A percentile compares a stretch with the other conserved stretches of the same genome.
Evolutionary conservation across 1,140 invertebrate species (phyloP).

Genomic region (Macrocentrus cingulum): DNA sequence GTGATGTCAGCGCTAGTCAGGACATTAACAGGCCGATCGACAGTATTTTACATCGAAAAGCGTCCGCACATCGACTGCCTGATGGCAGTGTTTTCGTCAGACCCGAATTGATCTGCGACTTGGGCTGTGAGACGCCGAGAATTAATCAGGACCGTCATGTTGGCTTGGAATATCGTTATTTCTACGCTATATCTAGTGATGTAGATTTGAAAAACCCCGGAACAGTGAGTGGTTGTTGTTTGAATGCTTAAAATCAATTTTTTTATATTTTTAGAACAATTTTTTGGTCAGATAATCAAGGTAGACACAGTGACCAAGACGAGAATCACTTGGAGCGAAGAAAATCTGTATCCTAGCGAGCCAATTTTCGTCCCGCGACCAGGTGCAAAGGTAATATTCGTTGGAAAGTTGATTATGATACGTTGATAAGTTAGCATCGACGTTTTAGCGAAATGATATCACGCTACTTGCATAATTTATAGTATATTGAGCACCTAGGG

Average conservation of each 20-base stretch:
- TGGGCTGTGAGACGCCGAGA: slow-evolving; percentile 82
- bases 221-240: slow-evolving; percentile 60
- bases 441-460: no score
- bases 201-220: slow-evolving; percentile 80
- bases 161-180: slow-evolving; percentile 77
- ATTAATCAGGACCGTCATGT: slow-evolving; percentile 73
- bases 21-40: slow-evolving; percentile 1
- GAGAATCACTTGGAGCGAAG: slow-evolving; percentile 71
- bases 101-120: slow-evolving; percentile 69
- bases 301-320: slow-evolving; percentile 71
- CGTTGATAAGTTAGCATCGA: no score
- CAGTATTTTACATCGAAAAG: slow-evolving; percentile 48
- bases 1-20: neutral
- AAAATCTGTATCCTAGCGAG: slow-evolving; percentile 79
- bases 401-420: no score
- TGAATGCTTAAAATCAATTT: slow-evolving; percentile 1
- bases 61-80: slow-evolving; percentile 57
- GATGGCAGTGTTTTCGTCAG: slow-evolving; percentile 61
- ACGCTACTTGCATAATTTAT: no score
- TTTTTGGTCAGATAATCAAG: slow-evolving; percentile 81
- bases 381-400: slow-evolving; percentile 65
- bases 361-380: slow-evolving; percentile 81
- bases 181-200: slow-evolving; percentile 87
- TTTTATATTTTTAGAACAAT: neutral
- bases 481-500: no score